These are phyloP conservation scores for Onychorhynchus coronatus DNA, from an alignment of 2,113 vertebrate species.

Conservation along the genomic window DNA sequence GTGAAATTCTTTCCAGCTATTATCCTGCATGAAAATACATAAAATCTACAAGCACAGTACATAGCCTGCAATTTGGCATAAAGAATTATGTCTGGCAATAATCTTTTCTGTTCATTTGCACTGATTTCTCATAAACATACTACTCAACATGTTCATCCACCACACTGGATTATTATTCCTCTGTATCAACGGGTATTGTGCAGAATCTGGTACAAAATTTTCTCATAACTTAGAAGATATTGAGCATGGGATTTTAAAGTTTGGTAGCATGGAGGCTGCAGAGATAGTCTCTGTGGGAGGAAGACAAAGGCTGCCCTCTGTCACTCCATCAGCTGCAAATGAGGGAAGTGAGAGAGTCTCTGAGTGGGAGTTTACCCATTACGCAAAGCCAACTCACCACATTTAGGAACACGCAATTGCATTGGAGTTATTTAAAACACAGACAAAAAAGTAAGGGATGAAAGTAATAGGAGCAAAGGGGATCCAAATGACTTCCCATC, in stretches of 20 bases:
- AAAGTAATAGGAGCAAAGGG: neutral
- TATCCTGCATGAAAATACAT: neutral
- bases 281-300: neutral
- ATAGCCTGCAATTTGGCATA: neutral
- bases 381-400: neutral
- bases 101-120: neutral
- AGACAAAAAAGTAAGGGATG: neutral
- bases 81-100: neutral
- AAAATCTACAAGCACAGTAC: neutral
- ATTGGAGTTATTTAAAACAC: neutral
- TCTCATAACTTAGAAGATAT: neutral
- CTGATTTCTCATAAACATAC: neutral
- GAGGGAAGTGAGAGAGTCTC: fast-evolving
- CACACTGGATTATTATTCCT: neutral
- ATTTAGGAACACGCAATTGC: neutral
- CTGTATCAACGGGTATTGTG: neutral
- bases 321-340: neutral
- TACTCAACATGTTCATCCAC: neutral
- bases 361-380: neutral
- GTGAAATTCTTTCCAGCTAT: constrained; percentile 37
- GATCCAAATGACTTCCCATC: neutral
- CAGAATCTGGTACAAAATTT: neutral
- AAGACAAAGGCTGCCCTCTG: neutral
- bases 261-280: neutral
- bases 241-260: neutral